Percentiles rank a stretch among this genome's conserved stretches.
Evolutionary conservation across 2,797 vertebrate genomes (phyloP).

Genomic region (Brachyrhaphis roseni): DNA sequence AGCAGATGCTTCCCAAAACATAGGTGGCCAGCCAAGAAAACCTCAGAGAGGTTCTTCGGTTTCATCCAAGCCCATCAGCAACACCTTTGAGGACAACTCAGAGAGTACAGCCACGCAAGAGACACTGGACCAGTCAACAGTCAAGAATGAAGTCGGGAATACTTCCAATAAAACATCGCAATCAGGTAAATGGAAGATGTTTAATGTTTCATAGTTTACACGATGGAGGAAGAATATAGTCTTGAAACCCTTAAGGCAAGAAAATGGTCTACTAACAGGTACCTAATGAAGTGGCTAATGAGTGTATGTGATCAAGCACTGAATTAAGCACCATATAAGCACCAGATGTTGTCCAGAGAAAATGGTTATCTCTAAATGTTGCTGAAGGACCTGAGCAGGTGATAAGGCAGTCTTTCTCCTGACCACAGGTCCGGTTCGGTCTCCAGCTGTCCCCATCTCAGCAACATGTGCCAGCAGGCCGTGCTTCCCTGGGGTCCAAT

Average conservation of each 20-base stretch:
- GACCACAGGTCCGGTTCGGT: slow-evolving; percentile 21
- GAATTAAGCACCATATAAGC: not conserved
- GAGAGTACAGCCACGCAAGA: not conserved
- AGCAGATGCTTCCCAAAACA: slow-evolving; percentile 12
- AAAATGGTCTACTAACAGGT: not conserved
- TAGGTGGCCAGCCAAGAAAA: not conserved
- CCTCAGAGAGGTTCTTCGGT: not conserved
- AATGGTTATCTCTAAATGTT: not conserved
- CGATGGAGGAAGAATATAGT: not conserved
- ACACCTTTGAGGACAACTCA: slow-evolving; percentile 8
- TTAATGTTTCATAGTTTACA: not conserved
- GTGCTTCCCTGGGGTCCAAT: slow-evolving; percentile 83
- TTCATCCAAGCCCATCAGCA: not conserved
- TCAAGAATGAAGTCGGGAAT: slow-evolving; percentile 17
- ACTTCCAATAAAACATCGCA: not conserved
- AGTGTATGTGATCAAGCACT: not conserved
- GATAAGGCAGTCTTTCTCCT: not conserved
- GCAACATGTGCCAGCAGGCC: slow-evolving; percentile 79
- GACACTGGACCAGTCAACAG: slow-evolving; percentile 8
- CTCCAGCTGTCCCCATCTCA: not conserved
- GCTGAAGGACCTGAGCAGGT: not conserved
- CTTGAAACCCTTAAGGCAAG: not conserved
- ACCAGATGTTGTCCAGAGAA: not conserved
- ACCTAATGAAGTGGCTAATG: not conserved
- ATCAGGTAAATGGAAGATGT: slow-evolving; percentile 40